Evolutionary conservation across 2,797 vertebrate genomes (phyloP).

Genomic region (Distichodus sexfasciatus): DNA sequence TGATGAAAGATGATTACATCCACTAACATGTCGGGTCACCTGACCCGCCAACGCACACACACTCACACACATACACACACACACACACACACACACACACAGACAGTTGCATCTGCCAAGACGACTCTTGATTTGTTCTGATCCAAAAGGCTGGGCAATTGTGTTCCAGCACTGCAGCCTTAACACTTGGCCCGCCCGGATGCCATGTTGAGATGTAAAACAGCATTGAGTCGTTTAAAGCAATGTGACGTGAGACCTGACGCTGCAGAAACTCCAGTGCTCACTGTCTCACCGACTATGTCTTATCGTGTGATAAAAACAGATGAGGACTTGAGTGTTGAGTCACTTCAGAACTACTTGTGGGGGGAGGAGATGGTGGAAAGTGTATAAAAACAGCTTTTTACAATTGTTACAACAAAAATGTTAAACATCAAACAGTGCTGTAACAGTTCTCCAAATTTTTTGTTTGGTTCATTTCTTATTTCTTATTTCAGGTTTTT

Average conservation of each 20-base stretch:
- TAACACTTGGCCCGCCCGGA: conserved; percentile 48
- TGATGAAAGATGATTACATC: conserved; percentile 53
- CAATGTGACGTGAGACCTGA: conserved; percentile 64
- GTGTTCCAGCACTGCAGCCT: conserved; percentile 62
- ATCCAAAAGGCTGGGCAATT: conserved; percentile 61
- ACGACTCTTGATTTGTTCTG: conserved; percentile 49
- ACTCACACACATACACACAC: no score
- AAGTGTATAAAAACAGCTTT: neutral
- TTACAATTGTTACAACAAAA: no score
- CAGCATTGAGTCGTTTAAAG: conserved; percentile 60
- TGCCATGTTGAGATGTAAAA: conserved; percentile 58
- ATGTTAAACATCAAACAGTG: no score
- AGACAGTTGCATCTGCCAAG: conserved; percentile 40
- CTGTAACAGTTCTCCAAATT: no score
- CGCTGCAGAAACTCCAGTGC: conserved; percentile 60
- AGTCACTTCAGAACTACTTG: conserved; percentile 34
- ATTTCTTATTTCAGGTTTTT: no score
- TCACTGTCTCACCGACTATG: conserved; percentile 57
- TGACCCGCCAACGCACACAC: neutral
- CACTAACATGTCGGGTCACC: conserved; percentile 41
- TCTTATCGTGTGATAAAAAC: conserved; percentile 59
- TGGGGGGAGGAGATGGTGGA: no score
- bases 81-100: no score
- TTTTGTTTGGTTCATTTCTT: no score
- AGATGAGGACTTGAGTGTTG: conserved; percentile 47